Evolutionary conservation across 2,888 invertebrate genomes (phyloP).

Genomic region (Eupeodes luniger): DNA sequence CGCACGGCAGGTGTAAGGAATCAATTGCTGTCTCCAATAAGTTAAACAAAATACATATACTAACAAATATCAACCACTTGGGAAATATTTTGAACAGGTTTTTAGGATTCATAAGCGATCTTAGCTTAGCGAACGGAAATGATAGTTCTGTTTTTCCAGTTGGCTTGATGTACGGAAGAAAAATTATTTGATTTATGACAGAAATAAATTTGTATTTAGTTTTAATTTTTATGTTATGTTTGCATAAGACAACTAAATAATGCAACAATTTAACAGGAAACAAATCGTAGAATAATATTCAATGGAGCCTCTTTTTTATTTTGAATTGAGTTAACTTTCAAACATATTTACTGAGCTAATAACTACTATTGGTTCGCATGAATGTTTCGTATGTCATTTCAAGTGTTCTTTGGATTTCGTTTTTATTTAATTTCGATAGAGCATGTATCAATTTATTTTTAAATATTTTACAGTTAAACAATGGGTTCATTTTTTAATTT

Average conservation of each 20-base stretch:
- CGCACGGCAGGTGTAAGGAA: conserved; percentile 32
- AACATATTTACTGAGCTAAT: no score
- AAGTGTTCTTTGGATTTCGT: no score
- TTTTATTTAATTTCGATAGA: no score
- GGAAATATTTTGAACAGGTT: neutral
- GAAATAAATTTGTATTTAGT: neutral
- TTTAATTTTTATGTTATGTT: neutral
- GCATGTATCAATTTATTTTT: no score
- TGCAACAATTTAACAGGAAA: neutral
- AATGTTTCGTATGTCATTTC: no score
- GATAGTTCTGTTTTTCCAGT: neutral
- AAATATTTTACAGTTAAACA: no score
- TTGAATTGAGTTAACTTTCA: no score
- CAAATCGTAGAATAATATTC: neutral
- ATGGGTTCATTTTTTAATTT: no score
- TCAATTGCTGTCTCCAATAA: conserved; percentile 2
- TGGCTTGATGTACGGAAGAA: conserved; percentile 3
- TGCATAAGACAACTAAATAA: neutral
- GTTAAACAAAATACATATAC: neutral
- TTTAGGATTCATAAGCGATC: neutral
- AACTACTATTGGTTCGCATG: no score
- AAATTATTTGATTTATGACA: neutral
- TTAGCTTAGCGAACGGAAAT: conserved; percentile 2
- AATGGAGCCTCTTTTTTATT: no score
- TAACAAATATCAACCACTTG: conserved; percentile 5